Conservation (phyloP, 2,113 vertebrate genomes). For the Tichodroma muraria region DNA sequence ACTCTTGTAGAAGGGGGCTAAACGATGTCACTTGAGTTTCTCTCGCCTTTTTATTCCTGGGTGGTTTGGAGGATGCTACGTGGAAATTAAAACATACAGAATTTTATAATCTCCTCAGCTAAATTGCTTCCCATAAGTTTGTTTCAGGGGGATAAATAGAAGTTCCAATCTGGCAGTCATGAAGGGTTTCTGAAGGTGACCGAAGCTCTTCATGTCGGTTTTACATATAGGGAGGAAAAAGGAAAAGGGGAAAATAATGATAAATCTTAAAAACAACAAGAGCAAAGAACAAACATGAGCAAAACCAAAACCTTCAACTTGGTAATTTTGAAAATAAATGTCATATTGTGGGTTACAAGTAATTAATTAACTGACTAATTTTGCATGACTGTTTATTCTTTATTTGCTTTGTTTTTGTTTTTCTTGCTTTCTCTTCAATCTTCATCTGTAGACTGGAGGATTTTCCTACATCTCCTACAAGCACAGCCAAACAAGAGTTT, state of each 20-base stretch:
- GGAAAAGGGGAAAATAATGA: not conserved
- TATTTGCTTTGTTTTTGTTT: constrained; percentile 78
- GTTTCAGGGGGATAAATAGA: not conserved
- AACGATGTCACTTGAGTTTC: not conserved
- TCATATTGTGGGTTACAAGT: constrained; percentile 61
- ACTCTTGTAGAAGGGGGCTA: not conserved
- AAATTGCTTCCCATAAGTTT: not conserved
- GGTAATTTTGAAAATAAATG: constrained; percentile 2
- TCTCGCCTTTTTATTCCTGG: not conserved
- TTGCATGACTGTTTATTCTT: constrained; percentile 68
- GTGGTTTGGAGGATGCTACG: not conserved
- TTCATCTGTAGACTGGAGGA: constrained; percentile 96
- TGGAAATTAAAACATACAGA: not conserved
- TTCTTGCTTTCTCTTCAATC: constrained; percentile 78
- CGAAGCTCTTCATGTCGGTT: not conserved
- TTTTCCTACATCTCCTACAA: constrained; percentile 99
- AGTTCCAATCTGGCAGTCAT: not conserved
- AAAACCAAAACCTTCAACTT: not conserved
- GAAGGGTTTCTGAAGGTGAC: not conserved
- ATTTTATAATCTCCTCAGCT: not conserved
- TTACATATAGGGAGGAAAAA: not conserved
- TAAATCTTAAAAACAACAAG: not conserved
- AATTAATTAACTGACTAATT: constrained; percentile 61
- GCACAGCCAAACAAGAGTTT: constrained; percentile 99
- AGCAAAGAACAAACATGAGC: not conserved